phyloP scores from a whole-genome alignment of 2,888 invertebrate genomes.

The Zaprionus lineosus region DNA sequence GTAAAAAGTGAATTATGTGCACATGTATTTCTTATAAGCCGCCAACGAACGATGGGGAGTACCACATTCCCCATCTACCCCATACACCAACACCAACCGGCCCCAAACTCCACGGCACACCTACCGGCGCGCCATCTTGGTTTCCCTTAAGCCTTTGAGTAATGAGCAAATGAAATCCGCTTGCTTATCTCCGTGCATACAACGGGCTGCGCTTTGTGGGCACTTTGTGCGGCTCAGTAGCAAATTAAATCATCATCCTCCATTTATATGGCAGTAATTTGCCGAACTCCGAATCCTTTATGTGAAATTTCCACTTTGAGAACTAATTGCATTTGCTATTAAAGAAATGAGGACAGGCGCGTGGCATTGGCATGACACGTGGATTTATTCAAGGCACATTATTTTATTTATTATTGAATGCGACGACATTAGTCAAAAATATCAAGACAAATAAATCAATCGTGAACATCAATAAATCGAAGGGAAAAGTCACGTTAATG shows the following conservation, averaged over 20 bases:
- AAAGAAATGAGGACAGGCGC: slow-evolving; percentile 9
- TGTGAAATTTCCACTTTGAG: slow-evolving; percentile 14
- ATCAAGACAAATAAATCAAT: slow-evolving; percentile 14
- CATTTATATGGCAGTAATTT: slow-evolving; percentile 19
- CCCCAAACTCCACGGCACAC: too few species aligned
- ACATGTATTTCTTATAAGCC: slow-evolving; percentile 70
- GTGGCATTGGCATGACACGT: neutral
- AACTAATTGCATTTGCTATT: slow-evolving; percentile 44
- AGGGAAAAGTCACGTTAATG: slow-evolving; percentile 9
- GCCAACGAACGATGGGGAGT: slow-evolving; percentile 14
- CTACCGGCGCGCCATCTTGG: too few species aligned
- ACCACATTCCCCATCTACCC: slow-evolving; percentile 3
- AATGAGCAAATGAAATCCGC: slow-evolving; percentile 76
- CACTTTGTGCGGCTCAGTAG: slow-evolving; percentile 63
- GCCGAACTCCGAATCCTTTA: slow-evolving; percentile 1
- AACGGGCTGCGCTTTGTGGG: slow-evolving; percentile 67
- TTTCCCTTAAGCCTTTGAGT: slow-evolving; percentile 72
- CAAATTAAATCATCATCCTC: slow-evolving; percentile 58
- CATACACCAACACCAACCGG: too few species aligned
- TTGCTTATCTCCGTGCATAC: slow-evolving; percentile 69
- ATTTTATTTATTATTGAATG: neutral
- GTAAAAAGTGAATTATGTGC: slow-evolving; percentile 76
- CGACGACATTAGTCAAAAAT: slow-evolving; percentile 9
- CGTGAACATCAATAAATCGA: neutral
- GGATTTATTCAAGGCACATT: neutral